Evolutionary conservation across 2,113 vertebrate species (phyloP), one percentile per base, ranked within the genome.

Genomic region (Corythoichthys intestinalis): DNA sequence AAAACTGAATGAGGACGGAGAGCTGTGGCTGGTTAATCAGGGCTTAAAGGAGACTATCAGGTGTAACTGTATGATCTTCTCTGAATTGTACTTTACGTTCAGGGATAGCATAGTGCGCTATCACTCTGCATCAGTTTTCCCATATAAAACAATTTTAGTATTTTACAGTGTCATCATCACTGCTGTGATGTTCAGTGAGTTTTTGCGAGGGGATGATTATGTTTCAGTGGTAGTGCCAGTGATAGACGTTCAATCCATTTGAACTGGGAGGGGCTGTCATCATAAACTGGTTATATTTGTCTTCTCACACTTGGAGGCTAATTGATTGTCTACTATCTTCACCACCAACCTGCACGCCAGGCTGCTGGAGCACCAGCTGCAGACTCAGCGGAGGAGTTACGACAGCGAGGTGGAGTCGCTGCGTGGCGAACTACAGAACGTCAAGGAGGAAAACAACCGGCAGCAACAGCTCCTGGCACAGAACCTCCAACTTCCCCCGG

Each of bases 31-130:
- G 94, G 96, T 94, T 92, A 97, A 98, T 95, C 94, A 98, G 95
- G 96, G 96, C 93, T 95, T 98, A 94, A 98, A 98, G 94, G 94
- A 96, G 92, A 94, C 96, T 90, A 96, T 95, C 96, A 99, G 96
- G 96, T 98, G 79, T 94, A 93, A 80, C 80, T 72, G 88, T 63
- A n/a, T 63, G 61, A 63, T 11, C 20, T 63, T 47, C 41, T 47
- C 61, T 47, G n/a, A 41, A 47, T 63, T 12, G 2, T 28, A 63
- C 11, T 63, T 41, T 34, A 15, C 4, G 11, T 41, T 61, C 38
- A 10, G 17, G 59, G 5, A 58, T 14, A 5, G 56, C 34, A 2
- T 35, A 14, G 4, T 50, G 46, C 50, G 15, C n/a, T 3, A 17
- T 12, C 10, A 56, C 8, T 34, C 10, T 3, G 5, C 4, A 37